Evolutionary conservation across 2,888 invertebrate genomes (phyloP).

Genomic region (Pegoplata infirma): DNA sequence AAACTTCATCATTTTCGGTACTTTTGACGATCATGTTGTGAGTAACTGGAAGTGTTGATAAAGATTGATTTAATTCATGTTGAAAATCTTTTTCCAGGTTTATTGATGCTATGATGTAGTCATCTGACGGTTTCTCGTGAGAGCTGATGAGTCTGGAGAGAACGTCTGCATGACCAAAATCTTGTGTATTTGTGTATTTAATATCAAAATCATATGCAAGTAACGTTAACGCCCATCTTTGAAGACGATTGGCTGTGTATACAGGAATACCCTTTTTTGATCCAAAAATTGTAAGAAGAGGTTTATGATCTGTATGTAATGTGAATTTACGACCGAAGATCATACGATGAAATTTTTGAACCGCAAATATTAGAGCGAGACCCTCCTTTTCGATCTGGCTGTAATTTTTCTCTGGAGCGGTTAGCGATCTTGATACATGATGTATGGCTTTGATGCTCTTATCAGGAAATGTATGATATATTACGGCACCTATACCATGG

Average conservation of each 20-base stretch:
- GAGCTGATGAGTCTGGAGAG: neutral
- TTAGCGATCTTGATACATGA: slow-evolving; percentile 4
- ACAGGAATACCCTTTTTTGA: slow-evolving; percentile 38
- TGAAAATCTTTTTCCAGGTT: neutral
- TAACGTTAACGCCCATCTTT: slow-evolving; percentile 69
- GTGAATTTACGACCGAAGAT: slow-evolving; percentile 40
- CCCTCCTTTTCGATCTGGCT: slow-evolving; percentile 57
- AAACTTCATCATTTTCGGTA: neutral
- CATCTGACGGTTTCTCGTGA: slow-evolving; percentile 15
- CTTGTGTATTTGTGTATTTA: slow-evolving; percentile 1
- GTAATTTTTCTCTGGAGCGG: slow-evolving; percentile 66
- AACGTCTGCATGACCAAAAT: slow-evolving; percentile 15
- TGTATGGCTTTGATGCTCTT: slow-evolving; percentile 1
- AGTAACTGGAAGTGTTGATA: neutral
- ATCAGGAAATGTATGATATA: slow-evolving; percentile 7
- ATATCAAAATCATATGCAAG: slow-evolving; percentile 17
- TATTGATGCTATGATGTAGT: slow-evolving; percentile 9
- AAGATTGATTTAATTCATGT: neutral
- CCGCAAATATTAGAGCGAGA: slow-evolving; percentile 30
- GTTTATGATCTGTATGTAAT: slow-evolving; percentile 41
- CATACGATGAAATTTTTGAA: slow-evolving; percentile 39
- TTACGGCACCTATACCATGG: slow-evolving; percentile 21
- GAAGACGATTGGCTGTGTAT: slow-evolving; percentile 37
- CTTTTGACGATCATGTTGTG: neutral
- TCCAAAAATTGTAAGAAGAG: slow-evolving; percentile 36